phyloP scores from a whole-genome alignment of 30 jellyfish, hydroid and myxozoan species.

The Clytia hemisphaerica region DNA sequence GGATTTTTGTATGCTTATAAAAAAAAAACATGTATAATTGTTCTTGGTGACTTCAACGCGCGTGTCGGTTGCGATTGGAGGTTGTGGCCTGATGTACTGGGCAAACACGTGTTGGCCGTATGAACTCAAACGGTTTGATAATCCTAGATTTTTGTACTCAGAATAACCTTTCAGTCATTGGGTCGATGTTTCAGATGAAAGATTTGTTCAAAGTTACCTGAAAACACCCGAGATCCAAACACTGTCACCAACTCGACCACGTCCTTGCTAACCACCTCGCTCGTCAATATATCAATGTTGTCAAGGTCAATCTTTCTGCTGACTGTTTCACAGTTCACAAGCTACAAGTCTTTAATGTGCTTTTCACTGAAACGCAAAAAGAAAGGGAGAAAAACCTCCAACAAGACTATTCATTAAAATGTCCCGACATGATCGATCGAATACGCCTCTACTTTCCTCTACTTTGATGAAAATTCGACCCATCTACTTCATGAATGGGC shows the following conservation, averaged over 20 bases:
- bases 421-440: background rate
- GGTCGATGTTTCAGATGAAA: no score
- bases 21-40: no score
- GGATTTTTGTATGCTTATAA: no score
- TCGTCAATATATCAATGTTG: background rate
- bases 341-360: background rate
- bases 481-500: background rate
- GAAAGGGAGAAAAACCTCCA: background rate
- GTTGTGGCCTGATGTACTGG: constrained; percentile 28
- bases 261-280: constrained; percentile 18
- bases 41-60: constrained; percentile 17
- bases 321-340: constrained; percentile 1
- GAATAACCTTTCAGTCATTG: no score
- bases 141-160: no score
- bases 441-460: background rate
- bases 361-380: constrained; percentile 1
- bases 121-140: no score
- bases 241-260: constrained; percentile 29
- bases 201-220: no score
- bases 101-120: constrained; percentile 43
- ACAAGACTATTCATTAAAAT: background rate
- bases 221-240: no score
- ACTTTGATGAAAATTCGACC: background rate
- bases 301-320: background rate
- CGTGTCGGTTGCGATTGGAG: no score